These are phyloP conservation scores for Alviniconcha marisindica DNA, from an alignment of 1,140 invertebrate genomes.

Conservation along the genomic window DNA sequence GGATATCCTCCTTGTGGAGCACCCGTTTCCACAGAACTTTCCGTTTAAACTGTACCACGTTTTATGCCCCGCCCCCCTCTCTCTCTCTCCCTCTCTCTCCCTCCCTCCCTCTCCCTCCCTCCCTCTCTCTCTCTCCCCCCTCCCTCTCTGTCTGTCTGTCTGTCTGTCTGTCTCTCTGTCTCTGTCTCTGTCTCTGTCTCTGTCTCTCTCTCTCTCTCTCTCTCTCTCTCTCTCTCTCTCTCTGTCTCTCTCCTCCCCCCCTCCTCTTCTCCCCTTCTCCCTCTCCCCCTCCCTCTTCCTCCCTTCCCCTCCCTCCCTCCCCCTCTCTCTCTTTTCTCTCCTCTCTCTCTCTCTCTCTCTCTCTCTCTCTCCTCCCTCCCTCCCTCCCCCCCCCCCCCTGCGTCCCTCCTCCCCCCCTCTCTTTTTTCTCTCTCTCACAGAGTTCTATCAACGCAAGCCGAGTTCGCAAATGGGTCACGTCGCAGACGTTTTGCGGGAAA, in stretches of 20 bases:
- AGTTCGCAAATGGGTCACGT: too few species aligned
- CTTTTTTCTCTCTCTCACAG: neutral
- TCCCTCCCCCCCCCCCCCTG: neutral
- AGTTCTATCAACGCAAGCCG: too few species aligned
- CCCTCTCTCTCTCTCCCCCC: neutral
- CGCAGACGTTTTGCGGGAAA: too few species aligned
- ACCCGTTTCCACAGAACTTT: too few species aligned
- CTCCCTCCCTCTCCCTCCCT: neutral
- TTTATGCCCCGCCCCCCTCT: too few species aligned
- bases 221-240: neutral
- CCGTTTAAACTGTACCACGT: too few species aligned
- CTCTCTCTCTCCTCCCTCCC: neutral
- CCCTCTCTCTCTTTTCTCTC: neutral
- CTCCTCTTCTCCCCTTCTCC: constrained; percentile 20
- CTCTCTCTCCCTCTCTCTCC: neutral
- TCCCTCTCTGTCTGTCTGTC: neutral
- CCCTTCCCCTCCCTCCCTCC: constrained; percentile 36
- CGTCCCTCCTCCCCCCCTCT: neutral
- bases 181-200: neutral
- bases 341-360: neutral
- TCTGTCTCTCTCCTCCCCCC: neutral
- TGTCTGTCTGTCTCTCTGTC: neutral
- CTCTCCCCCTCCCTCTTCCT: neutral
- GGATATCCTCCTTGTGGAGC: too few species aligned
- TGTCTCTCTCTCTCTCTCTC: neutral